These are phyloP conservation scores for Hemichromis elongatus DNA, from an alignment of 2,113 vertebrate genomes.

Conservation along the genomic window DNA sequence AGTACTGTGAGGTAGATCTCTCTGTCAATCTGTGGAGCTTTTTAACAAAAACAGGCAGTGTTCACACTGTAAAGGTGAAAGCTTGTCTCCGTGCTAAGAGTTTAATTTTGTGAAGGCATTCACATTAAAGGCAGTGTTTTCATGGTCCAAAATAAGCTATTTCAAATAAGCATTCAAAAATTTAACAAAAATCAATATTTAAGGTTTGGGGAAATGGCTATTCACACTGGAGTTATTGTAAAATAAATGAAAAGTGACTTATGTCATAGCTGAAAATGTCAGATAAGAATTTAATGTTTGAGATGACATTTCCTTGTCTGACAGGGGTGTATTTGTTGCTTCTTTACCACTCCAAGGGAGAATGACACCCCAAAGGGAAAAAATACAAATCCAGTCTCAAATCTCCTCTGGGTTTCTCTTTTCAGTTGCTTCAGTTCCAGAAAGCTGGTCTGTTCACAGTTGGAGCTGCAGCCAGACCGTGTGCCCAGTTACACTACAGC, in stretches of 20 bases:
- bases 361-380: background rate
- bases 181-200: background rate
- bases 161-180: background rate
- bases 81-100: background rate
- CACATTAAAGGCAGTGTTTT: background rate
- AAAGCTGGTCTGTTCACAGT: constrained; percentile 70
- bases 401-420: background rate
- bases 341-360: background rate
- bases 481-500: constrained; percentile 79
- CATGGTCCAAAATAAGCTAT: background rate
- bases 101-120: background rate
- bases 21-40: background rate
- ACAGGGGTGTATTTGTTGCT: background rate
- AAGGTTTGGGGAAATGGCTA: background rate
- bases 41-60: background rate
- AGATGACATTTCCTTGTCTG: background rate
- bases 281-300: background rate
- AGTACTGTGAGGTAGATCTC: constrained; percentile 81
- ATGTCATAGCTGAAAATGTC: background rate
- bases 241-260: background rate
- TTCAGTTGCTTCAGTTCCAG: constrained; percentile 81
- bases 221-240: background rate
- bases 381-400: background rate
- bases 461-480: constrained; percentile 76
- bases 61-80: background rate